These are phyloP conservation scores for Empidonax traillii DNA, from an alignment of 2,113 vertebrate genomes.

Conservation along the genomic window DNA sequence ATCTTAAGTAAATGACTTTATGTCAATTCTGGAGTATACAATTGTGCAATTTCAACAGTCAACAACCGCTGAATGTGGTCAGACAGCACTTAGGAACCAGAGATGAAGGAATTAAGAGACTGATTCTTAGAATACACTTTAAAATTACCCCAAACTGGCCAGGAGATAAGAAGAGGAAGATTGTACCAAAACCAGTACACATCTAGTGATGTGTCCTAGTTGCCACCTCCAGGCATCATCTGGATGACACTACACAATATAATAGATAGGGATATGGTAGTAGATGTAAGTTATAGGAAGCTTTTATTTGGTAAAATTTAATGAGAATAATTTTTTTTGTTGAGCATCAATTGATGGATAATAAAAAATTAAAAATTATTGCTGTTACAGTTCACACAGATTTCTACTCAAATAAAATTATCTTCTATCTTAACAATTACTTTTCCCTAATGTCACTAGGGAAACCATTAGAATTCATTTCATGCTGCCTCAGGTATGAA, in stretches of 20 bases:
- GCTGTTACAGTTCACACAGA: background rate
- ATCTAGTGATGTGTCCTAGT: background rate
- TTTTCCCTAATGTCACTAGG: background rate
- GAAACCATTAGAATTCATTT: conserved; percentile 26
- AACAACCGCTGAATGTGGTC: too few relatives aligned
- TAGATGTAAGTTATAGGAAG: background rate
- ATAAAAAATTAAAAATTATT: background rate
- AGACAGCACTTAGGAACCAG: background rate
- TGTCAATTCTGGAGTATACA: background rate
- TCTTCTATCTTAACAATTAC: background rate
- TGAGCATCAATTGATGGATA: background rate
- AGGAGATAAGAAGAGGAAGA: background rate
- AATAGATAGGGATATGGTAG: background rate
- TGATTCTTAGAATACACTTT: background rate
- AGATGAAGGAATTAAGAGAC: background rate
- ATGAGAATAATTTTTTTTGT: background rate
- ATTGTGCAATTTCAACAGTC: background rate
- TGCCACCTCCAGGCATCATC: too few relatives aligned
- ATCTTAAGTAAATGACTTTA: background rate
- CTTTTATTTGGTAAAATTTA: background rate
- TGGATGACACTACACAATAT: background rate
- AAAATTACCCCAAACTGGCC: background rate
- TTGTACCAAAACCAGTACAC: accelerated
- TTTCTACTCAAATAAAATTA: background rate
- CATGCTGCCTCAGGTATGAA: background rate